Evolutionary conservation across 2,113 vertebrate species (phyloP).

Genomic region (Pandion haliaetus): DNA sequence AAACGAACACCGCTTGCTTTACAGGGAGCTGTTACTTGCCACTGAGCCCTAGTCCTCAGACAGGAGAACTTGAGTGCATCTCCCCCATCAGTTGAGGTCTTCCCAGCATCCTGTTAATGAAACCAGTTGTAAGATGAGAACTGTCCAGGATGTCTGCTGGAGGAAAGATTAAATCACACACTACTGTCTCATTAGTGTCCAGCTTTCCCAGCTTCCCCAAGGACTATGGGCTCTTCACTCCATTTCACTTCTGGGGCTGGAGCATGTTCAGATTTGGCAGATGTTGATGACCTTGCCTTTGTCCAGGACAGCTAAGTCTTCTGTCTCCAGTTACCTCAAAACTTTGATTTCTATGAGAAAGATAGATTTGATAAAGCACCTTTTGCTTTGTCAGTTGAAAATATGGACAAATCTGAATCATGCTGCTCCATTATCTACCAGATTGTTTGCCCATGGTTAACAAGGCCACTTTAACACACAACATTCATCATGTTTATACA

Average conservation of each 20-base stretch:
- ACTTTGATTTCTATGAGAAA: neutral
- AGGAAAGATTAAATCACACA: neutral
- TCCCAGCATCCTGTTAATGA: neutral
- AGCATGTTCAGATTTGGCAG: neutral
- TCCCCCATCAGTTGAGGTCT: neutral
- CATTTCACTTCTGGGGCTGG: neutral
- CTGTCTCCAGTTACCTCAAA: neutral
- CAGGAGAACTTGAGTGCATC: neutral
- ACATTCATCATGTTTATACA: neutral
- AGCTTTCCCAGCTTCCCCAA: neutral
- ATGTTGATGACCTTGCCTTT: neutral
- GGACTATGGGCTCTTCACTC: neutral
- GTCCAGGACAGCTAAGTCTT: neutral
- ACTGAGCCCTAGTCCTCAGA: neutral
- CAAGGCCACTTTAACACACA: neutral
- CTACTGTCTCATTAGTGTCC: neutral
- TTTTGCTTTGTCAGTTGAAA: neutral
- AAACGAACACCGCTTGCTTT: neutral
- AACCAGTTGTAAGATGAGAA: neutral
- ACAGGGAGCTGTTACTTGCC: neutral
- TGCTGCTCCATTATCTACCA: rapidly evolving
- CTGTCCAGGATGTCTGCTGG: neutral
- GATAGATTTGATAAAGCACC: neutral
- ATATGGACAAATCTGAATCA: neutral
- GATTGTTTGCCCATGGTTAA: neutral